phyloP scores from a whole-genome alignment of 2,113 vertebrate genomes.

The Tenrec ecaudatus region DNA sequence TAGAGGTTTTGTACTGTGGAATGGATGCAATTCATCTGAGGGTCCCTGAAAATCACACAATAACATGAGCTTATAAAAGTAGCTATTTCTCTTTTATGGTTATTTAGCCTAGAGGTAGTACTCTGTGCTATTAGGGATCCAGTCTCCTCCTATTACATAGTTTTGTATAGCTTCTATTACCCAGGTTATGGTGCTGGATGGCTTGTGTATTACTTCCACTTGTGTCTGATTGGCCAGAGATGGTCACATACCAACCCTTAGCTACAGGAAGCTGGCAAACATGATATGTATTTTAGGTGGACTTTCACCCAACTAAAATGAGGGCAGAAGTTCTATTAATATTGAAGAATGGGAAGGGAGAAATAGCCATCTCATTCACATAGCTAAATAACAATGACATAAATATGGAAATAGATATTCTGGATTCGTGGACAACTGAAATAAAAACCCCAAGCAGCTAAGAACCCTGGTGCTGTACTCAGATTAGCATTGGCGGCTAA shows the following conservation, averaged over 20 bases:
- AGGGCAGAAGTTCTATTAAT: not conserved
- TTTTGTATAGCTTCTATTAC: not conserved
- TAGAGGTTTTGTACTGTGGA: not conserved
- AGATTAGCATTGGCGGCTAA: no score
- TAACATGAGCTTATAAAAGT: not conserved
- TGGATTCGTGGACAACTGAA: not conserved
- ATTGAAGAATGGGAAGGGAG: not conserved
- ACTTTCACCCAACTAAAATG: not conserved
- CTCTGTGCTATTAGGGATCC: not conserved
- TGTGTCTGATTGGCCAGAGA: not conserved
- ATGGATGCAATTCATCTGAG: not conserved
- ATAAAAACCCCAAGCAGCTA: no score
- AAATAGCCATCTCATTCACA: not conserved
- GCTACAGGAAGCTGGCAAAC: not conserved
- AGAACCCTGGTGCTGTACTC: no score
- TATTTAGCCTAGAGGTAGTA: not conserved
- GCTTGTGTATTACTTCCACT: not conserved
- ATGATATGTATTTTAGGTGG: not conserved
- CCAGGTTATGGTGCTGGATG: not conserved
- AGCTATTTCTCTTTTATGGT: not conserved
- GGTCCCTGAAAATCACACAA: not conserved
- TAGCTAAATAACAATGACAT: not conserved
- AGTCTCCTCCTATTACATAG: not conserved
- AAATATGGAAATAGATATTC: not conserved
- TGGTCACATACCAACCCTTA: not conserved